Percentiles rank a stretch among this genome's conserved stretches.
Conservation (phyloP, 2,888 invertebrate species). For the Torymus auratus region DNA sequence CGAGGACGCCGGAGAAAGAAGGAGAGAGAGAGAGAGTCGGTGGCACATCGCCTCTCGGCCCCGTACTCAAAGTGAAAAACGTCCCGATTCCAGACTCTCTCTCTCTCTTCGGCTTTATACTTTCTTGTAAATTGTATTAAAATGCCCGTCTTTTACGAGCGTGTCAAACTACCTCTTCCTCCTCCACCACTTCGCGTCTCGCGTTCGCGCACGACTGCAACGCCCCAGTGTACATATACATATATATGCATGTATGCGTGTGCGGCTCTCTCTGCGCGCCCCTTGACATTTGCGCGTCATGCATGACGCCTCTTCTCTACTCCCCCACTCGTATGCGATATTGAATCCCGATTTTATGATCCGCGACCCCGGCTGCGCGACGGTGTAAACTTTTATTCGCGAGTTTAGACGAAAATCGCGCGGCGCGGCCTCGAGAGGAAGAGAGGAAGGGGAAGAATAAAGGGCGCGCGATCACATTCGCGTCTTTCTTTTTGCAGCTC, state of each 20-base stretch:
- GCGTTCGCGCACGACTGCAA: background rate
- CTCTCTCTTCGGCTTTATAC: constrained; percentile 67
- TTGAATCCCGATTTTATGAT: constrained; percentile 75
- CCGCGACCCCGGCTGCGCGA: constrained; percentile 58
- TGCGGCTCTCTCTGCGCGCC: constrained; percentile 46
- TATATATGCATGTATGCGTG: constrained; percentile 1
- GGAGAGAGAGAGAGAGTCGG: constrained; percentile 14
- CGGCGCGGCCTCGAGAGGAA: constrained; percentile 34
- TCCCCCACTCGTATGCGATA: constrained; percentile 63
- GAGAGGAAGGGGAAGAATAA: constrained; percentile 48
- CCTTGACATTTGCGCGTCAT: constrained; percentile 66
- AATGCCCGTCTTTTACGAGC: constrained; percentile 76
- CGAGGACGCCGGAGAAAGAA: background rate
- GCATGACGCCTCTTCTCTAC: constrained; percentile 60
- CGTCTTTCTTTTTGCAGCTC: background rate
- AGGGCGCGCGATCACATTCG: constrained; percentile 21
- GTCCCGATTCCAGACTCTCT: constrained; percentile 54
- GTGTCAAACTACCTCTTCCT: constrained; percentile 67
- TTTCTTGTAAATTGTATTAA: constrained; percentile 77
- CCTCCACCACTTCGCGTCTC: constrained; percentile 31
- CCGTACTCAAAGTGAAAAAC: constrained; percentile 58
- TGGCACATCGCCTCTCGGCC: constrained; percentile 41
- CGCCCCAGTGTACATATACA: constrained; percentile 1
- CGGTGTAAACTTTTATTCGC: constrained; percentile 76
- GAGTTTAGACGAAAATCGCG: constrained; percentile 74